A percentile compares a stretch with the other conserved stretches of the same genome.
phyloP scores from a whole-genome alignment of 2,888 invertebrate species.

The Dynastes grantii region DNA sequence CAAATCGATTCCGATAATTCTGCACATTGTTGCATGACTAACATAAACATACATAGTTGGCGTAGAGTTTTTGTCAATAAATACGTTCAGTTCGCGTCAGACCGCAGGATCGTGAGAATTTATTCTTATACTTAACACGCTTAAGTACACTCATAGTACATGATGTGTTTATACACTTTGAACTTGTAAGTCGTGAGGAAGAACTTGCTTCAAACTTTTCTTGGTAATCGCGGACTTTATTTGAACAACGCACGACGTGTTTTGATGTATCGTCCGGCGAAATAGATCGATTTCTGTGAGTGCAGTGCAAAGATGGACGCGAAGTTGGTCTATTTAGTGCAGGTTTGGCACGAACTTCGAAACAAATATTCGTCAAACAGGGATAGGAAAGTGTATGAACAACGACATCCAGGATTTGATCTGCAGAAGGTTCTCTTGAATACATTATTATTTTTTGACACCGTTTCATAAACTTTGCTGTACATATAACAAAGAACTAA shows the following conservation, averaged over 20 bases:
- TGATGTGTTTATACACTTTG: not conserved
- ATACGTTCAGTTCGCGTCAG: constrained; percentile 26
- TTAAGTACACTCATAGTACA: too few species aligned
- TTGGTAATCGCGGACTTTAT: too few species aligned
- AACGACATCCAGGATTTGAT: not conserved
- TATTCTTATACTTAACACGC: not conserved
- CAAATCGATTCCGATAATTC: constrained; percentile 19
- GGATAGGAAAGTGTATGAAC: not conserved
- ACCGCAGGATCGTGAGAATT: constrained; percentile 23
- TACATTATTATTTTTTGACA: not conserved
- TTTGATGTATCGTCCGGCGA: not conserved
- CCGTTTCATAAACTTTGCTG: too few species aligned
- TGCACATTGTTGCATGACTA: constrained; percentile 39
- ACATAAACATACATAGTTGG: constrained; percentile 16
- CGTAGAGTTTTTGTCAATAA: constrained; percentile 19
- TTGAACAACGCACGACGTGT: too few species aligned
- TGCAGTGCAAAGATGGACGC: constrained; percentile 23
- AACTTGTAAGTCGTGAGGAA: not conserved
- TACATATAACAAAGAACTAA: too few species aligned
- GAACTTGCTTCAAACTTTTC: too few species aligned
- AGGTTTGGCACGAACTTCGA: constrained; percentile 35
- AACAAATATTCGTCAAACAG: constrained; percentile 9
- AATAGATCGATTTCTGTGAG: constrained; percentile 4
- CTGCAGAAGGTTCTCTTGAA: constrained; percentile 1
- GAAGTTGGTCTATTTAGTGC: constrained; percentile 41